phyloP scores from a whole-genome alignment of 2,888 invertebrate genomes.

The Athripsodes cinereus region DNA sequence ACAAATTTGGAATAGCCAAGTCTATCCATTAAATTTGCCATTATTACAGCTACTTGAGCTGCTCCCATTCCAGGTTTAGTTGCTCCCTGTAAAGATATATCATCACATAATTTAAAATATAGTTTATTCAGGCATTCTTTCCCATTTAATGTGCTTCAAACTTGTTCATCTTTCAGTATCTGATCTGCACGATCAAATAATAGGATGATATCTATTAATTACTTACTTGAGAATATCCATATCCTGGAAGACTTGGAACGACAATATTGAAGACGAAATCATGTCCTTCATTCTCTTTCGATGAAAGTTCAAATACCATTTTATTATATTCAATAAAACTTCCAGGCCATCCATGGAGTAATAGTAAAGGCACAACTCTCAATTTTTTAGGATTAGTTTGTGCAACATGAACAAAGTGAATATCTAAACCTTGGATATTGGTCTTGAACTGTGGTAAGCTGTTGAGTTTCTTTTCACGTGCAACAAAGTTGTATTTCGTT shows the following conservation, averaged over 20 bases:
- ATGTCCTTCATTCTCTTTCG: slow-evolving; percentile 42
- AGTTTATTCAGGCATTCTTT: no score
- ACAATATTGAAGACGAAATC: slow-evolving; percentile 62
- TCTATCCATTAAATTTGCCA: slow-evolving; percentile 55
- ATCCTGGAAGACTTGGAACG: slow-evolving; percentile 52
- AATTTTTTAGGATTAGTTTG: slow-evolving; percentile 40
- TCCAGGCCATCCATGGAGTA: slow-evolving; percentile 81
- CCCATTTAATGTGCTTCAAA: no score
- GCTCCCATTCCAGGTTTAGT: slow-evolving; percentile 45
- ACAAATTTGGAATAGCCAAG: slow-evolving; percentile 53
- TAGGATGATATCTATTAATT: no score
- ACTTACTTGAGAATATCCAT: slow-evolving; percentile 42
- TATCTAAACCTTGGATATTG: slow-evolving; percentile 61
- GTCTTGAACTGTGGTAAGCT: slow-evolving; percentile 63
- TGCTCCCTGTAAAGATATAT: slow-evolving; percentile 25
- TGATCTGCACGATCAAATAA: no score
- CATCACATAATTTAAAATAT: not conserved
- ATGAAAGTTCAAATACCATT: slow-evolving; percentile 55
- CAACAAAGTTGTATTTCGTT: slow-evolving; percentile 60
- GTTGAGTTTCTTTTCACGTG: slow-evolving; percentile 57
- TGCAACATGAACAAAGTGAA: slow-evolving; percentile 64
- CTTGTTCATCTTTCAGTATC: no score
- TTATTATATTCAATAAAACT: slow-evolving; percentile 71
- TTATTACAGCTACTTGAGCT: slow-evolving; percentile 42
- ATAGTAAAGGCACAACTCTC: slow-evolving; percentile 57